Evolutionary conservation across 2,888 invertebrate species (phyloP).

Genomic region (Crossocerus cetratus): DNA sequence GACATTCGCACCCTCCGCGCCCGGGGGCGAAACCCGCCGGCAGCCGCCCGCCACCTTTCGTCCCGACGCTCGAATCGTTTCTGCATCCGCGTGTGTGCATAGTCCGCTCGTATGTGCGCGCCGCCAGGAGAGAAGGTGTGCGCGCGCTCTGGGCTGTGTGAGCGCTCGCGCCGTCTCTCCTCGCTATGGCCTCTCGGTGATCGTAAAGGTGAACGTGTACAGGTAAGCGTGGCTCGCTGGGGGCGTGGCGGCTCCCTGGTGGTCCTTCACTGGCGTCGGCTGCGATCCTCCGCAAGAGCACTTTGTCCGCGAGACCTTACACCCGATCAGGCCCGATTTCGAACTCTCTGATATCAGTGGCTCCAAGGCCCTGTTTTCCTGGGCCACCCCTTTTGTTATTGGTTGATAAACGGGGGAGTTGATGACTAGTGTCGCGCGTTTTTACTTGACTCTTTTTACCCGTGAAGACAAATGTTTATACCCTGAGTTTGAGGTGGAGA

Average conservation of each 20-base stretch:
- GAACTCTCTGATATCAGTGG: too few relatives aligned
- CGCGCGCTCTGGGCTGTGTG: conserved; percentile 11
- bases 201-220: conserved; percentile 47
- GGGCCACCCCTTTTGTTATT: too few relatives aligned
- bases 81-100: conserved; percentile 46
- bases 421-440: too few relatives aligned
- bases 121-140: conserved; percentile 34
- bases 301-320: background rate
- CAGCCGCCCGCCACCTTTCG: conserved; percentile 39
- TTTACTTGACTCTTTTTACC: too few relatives aligned
- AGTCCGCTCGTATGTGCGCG: conserved; percentile 34
- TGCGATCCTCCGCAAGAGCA: conserved; percentile 32
- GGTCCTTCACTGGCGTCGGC: conserved; percentile 70
- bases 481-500: too few relatives aligned
- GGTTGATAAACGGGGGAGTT: too few relatives aligned
- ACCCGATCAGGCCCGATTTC: too few relatives aligned
- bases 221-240: conserved; percentile 64
- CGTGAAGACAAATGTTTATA: too few relatives aligned
- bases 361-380: too few relatives aligned
- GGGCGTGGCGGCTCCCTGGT: conserved; percentile 75
- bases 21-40: conserved; percentile 20
- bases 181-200: background rate
- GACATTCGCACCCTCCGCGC: conserved; percentile 23
- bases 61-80: conserved; percentile 63
- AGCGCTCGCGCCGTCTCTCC: background rate